Evolutionary conservation across 2,113 vertebrate genomes (phyloP).

Genomic region (Elanus axillaris): DNA sequence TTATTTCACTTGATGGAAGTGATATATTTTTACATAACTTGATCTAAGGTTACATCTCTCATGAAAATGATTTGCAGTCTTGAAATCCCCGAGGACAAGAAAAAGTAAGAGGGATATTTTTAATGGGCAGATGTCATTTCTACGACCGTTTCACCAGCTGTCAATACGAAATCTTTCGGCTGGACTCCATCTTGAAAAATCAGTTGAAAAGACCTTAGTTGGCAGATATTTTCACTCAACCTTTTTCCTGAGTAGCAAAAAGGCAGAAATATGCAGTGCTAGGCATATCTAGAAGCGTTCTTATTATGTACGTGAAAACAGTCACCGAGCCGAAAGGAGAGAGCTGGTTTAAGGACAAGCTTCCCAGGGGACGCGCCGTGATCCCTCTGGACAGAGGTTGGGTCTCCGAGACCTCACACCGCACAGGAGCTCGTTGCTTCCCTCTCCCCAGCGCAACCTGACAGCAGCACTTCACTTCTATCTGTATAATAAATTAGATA

Average conservation of each 20-base stretch:
- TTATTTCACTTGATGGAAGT: constrained; percentile 34
- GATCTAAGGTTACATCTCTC: constrained; percentile 17
- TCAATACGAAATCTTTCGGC: background rate
- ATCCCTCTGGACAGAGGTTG: background rate
- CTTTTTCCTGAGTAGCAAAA: constrained; percentile 20
- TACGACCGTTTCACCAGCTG: background rate
- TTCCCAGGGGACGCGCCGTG: fast-evolving
- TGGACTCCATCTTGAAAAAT: constrained; percentile 11
- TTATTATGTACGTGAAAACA: background rate
- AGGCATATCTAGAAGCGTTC: background rate
- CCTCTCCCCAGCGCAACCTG: background rate
- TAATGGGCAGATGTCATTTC: constrained; percentile 16
- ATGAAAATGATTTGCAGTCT: background rate
- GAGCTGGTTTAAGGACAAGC: background rate
- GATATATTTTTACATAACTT: background rate
- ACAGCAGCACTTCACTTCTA: background rate
- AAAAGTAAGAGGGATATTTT: background rate
- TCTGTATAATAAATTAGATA: background rate
- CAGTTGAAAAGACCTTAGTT: constrained; percentile 16
- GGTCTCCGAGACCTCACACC: background rate
- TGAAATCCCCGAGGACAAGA: background rate
- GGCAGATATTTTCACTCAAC: background rate
- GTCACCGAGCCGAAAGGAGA: fast-evolving
- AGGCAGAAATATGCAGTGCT: constrained; percentile 26
- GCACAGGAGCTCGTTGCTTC: background rate